Evolutionary conservation across 2,888 invertebrate species (phyloP), one percentile per base, ranked within the genome.

Genomic region (Psylliodes chrysocephalus): DNA sequence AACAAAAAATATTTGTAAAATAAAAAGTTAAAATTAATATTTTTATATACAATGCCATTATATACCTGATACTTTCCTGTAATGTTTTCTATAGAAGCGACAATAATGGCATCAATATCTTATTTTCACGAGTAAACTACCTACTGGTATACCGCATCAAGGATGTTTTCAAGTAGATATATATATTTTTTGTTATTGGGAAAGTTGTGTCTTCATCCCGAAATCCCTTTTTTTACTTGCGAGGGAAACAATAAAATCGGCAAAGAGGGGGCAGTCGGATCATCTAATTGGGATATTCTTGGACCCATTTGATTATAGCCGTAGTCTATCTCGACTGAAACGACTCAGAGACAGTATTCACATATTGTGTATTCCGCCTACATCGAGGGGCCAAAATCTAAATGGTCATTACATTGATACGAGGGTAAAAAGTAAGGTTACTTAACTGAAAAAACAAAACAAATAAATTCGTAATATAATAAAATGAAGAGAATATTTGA

Each of bases 361-460:
- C 74, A 76, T 80, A 79, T 80, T 80, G 80, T 78, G 78, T 78
- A 80, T 79, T 80, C 79, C 79, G 79, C 80, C 80, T 79, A 57
- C 66, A 63, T 73, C 78, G 67, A 75, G 75, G 75, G 75, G 72
- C 73, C 69, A 71, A 76, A 75, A 74, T 67, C 60, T 54, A 65
- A 68, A 68, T 65, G 63, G 59, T 63, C 60, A 46, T 56, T 51
- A 42, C 54, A 12, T 75, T 75, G 76, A 17, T 66, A 63, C 66
- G 25, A 38, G 59, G 55, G 66, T 44, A 3, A n/a, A 7, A 22
- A 7, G 7, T 22, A 28, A 57, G 3, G 12, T n/a, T 35, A 35
- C 2, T n/a, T n/a, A n/a, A 35, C n/a, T n/a, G n/a, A n/a, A n/a
- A n/a, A n/a, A n/a, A n/a, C n/a, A n/a, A n/a, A n/a, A n/a, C n/a